phyloP scores from a whole-genome alignment of 2,113 vertebrate genomes.

The Oncorhynchus clarkii region DNA sequence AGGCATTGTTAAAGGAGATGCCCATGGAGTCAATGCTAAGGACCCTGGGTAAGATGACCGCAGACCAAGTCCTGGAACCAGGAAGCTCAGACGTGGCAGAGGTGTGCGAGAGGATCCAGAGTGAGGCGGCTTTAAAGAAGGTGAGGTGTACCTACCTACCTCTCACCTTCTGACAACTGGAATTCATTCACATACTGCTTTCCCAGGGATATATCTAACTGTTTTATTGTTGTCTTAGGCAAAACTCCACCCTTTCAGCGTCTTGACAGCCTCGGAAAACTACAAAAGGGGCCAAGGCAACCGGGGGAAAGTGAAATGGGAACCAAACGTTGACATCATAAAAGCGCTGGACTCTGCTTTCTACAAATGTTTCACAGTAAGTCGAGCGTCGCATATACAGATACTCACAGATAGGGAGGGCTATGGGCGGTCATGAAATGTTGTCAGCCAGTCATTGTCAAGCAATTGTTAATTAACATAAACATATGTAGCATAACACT shows the following conservation, averaged over 20 bases:
- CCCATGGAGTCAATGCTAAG: conserved; percentile 79
- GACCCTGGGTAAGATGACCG: conserved; percentile 87
- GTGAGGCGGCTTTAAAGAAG: conserved; percentile 82
- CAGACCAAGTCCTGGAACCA: conserved; percentile 79
- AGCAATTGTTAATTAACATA: too few species aligned
- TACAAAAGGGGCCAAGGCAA: conserved; percentile 86
- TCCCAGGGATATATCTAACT: neutral
- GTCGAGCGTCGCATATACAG: conserved; percentile 3
- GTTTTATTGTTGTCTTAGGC: conserved; percentile 53
- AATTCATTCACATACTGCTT: neutral
- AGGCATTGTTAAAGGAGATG: conserved; percentile 90
- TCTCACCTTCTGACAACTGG: neutral
- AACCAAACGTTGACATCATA: conserved; percentile 79
- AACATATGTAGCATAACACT: too few species aligned
- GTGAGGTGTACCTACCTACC: conserved; percentile 46
- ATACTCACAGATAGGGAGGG: neutral
- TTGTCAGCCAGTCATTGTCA: too few species aligned
- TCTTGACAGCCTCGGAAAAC: conserved; percentile 84
- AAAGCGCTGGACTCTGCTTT: conserved; percentile 86
- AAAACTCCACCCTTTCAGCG: conserved; percentile 84
- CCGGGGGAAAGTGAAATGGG: conserved; percentile 88
- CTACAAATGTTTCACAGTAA: conserved; percentile 86
- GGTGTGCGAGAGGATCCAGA: conserved; percentile 87
- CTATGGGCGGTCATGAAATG: too few species aligned
- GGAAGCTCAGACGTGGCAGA: conserved; percentile 78